Evolutionary conservation across 2,797 vertebrate species (phyloP).

Genomic region (Brachyalestes nurse): DNA sequence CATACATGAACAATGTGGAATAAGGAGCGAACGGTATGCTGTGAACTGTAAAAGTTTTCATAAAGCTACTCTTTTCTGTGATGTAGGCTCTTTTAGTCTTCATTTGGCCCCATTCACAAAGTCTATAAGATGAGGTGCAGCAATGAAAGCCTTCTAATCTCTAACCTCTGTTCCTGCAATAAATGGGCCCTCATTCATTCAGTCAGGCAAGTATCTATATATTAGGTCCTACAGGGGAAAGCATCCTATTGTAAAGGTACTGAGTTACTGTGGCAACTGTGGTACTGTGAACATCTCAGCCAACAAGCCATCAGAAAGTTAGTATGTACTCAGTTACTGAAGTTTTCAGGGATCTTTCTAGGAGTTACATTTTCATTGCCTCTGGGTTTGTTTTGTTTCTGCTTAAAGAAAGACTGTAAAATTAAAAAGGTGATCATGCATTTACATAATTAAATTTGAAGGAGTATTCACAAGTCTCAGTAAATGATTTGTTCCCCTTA

Average conservation of each 20-base stretch:
- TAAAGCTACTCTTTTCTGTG: too few species aligned
- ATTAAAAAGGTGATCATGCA: conserved; percentile 51
- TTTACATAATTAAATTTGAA: conserved; percentile 53
- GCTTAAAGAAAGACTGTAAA: conserved; percentile 34
- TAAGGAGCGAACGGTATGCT: too few species aligned
- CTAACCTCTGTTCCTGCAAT: conserved; percentile 52
- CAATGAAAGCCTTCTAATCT: conserved; percentile 56
- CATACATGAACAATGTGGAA: too few species aligned
- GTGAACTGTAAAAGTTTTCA: too few species aligned
- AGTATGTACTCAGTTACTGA: conserved; percentile 15
- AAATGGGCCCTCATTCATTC: conserved; percentile 51
- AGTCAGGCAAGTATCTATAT: conserved; percentile 43
- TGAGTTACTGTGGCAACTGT: too few species aligned
- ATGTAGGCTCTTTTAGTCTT: neutral
- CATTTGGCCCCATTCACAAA: conserved; percentile 10
- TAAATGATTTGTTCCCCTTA: conserved; percentile 57
- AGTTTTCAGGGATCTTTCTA: conserved; percentile 18
- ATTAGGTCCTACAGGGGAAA: too few species aligned
- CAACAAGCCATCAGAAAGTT: conserved; percentile 13
- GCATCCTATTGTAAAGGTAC: conserved; percentile 2
- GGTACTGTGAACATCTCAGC: neutral
- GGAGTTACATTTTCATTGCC: conserved; percentile 31
- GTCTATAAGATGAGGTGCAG: conserved; percentile 18
- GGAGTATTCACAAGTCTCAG: conserved; percentile 45
- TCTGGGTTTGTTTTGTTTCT: conserved; percentile 44